Evolutionary conservation across 2,888 invertebrate genomes (phyloP), one percentile per base, ranked within the genome.

Genomic region (Glomeris marginata): DNA sequence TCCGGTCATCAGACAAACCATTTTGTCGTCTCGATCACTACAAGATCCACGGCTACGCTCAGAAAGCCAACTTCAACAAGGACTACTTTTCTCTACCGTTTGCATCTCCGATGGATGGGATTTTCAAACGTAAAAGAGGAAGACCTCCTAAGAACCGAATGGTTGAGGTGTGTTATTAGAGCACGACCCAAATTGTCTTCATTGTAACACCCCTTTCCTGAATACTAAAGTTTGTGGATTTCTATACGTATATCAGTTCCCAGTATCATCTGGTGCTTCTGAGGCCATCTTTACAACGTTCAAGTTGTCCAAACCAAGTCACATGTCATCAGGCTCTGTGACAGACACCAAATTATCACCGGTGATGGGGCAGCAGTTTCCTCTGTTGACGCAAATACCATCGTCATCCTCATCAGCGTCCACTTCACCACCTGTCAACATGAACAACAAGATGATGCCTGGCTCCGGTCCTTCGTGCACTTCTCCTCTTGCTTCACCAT

Each of bases 81-180:
- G 41, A 41, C 5, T 21, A 18, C 28, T 28, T 28, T 8, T 57
- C 55, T 49, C 58, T 60, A 1, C 75, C 76, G 58, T 59, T 75
- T 33, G 76, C 78, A 4, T 83, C 80, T 54, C 82, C 84, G 35
- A 76, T 88, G 58, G 90, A 91, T 66, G 87, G 87, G 47, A 85
- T 91, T 78, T 90, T 90, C 64, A 82, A 87, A 65, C 76, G 91
- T 53, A 90, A 92, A 62, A 75, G 94, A 33, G 94, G 95, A 41
- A 74, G 95, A 54, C 95, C 95, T n/a, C 94, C 94, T 13, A 95
- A 95, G 71, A 94, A 94, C 66, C 77, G 90, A 1, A 82, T 90
- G 13, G 87, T 90, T 38, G 88, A 90, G 74, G 69, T 69, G 56
- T 53, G 60, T 50, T 20, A 28, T 36, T 36, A 11, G 33, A n/a